These are phyloP conservation scores for Lithophane ornitopus DNA, from an alignment of 2,888 invertebrate genomes.

Conservation along the genomic window DNA sequence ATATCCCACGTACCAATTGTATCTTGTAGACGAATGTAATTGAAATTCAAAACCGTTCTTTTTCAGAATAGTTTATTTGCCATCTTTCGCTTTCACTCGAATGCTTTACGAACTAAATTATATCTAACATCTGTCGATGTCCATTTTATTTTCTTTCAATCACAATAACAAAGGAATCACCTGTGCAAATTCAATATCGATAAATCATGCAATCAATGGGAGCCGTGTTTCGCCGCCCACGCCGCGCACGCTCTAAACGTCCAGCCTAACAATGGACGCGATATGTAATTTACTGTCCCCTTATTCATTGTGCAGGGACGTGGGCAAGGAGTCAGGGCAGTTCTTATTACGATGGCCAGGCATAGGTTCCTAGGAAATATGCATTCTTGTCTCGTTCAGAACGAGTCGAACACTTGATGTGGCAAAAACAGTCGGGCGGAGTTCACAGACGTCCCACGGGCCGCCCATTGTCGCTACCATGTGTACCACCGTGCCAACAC, in stretches of 20 bases:
- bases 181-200: conserved; percentile 79
- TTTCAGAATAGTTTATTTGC: conserved; percentile 60
- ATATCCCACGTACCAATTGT: conserved; percentile 69
- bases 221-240: conserved; percentile 73
- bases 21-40: conserved; percentile 59
- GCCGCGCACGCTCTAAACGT: conserved; percentile 64
- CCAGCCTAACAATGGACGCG: conserved; percentile 70
- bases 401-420: conserved; percentile 73
- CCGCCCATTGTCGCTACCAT: conserved; percentile 73
- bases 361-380: conserved; percentile 59
- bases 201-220: conserved; percentile 80
- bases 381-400: conserved; percentile 63
- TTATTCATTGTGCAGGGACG: conserved; percentile 56
- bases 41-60: conserved; percentile 65
- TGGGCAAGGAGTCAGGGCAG: conserved; percentile 49
- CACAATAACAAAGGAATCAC: conserved; percentile 71
- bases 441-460: conserved; percentile 84
- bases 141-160: conserved; percentile 66
- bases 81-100: conserved; percentile 63
- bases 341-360: conserved; percentile 64
- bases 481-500: conserved; percentile 70
- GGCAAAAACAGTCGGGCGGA: conserved; percentile 79
- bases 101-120: conserved; percentile 53
- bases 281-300: conserved; percentile 68
- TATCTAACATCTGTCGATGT: conserved; percentile 56